A percentile compares a stretch with the other conserved stretches of the same genome.
Evolutionary conservation across 2,113 vertebrate species (phyloP).

Genomic region (Lamprologus callipterus): DNA sequence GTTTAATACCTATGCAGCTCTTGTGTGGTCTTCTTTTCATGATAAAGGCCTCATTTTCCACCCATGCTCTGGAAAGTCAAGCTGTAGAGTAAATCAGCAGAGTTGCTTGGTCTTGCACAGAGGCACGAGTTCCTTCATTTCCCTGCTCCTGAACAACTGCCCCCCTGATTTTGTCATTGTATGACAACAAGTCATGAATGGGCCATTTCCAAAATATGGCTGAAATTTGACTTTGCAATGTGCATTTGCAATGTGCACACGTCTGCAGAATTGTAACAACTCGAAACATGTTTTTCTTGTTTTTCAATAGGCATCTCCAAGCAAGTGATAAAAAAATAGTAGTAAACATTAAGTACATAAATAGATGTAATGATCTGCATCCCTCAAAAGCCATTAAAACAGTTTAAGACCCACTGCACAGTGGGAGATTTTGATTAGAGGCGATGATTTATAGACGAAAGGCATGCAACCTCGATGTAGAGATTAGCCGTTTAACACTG

Average conservation of each 20-base stretch:
- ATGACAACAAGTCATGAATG: neutral
- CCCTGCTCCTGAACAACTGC: neutral
- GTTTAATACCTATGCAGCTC: conserved; percentile 68
- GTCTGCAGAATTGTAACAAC: neutral
- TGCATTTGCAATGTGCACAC: neutral
- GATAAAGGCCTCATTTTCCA: conserved; percentile 73
- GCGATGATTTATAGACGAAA: conserved; percentile 21
- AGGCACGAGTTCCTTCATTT: neutral
- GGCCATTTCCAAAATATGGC: neutral
- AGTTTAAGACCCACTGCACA: neutral
- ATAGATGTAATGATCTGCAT: neutral
- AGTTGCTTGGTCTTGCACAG: conserved; percentile 14
- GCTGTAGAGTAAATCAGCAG: conserved; percentile 31
- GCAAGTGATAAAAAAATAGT: neutral
- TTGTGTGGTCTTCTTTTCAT: conserved; percentile 75
- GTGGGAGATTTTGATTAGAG: conserved; percentile 3
- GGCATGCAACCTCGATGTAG: neutral
- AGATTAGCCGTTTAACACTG: conserved; percentile 6
- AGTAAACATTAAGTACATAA: neutral
- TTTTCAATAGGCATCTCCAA: neutral
- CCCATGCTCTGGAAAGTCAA: conserved; percentile 65
- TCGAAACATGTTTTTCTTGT: neutral
- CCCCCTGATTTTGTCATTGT: neutral
- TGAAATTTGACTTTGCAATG: neutral
- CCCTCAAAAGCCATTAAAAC: neutral